A percentile compares a stretch with the other conserved stretches of the same genome.
Evolutionary conservation across 2,888 invertebrate species (phyloP).

Genomic region (Nomada flava): DNA sequence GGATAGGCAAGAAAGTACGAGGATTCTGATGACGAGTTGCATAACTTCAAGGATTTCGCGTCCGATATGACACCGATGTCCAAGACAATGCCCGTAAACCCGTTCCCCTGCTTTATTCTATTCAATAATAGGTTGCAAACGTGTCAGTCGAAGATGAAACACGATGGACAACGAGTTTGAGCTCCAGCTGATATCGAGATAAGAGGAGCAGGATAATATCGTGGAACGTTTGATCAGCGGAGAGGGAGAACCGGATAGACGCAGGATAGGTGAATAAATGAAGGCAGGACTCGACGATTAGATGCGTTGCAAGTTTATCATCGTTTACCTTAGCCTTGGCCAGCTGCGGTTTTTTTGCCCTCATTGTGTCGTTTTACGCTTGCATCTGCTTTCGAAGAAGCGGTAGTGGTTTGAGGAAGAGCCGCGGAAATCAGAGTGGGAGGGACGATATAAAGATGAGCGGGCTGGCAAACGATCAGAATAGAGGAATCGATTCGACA

Average conservation of each 20-base stretch:
- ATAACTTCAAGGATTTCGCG: slow-evolving; percentile 31
- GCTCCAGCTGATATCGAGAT: background rate
- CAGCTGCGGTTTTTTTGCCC: slow-evolving; percentile 56
- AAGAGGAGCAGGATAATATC: background rate
- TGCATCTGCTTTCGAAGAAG: slow-evolving; percentile 51
- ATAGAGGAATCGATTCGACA: slow-evolving; percentile 63
- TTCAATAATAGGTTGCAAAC: background rate
- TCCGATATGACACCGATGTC: background rate
- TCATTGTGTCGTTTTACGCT: slow-evolving; percentile 34
- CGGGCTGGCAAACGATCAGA: slow-evolving; percentile 31
- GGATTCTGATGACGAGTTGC: background rate
- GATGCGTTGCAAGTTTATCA: slow-evolving; percentile 9
- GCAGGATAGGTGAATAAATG: background rate
- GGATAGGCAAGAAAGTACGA: slow-evolving; percentile 10
- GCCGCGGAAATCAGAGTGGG: slow-evolving; percentile 61
- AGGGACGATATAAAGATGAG: slow-evolving; percentile 72
- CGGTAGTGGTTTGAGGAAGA: slow-evolving; percentile 61
- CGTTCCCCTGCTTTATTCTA: background rate
- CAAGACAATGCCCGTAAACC: background rate
- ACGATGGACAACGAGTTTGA: background rate
- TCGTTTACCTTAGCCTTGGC: slow-evolving; percentile 66
- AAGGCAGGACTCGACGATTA: slow-evolving; percentile 13
- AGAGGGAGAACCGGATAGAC: slow-evolving; percentile 6
- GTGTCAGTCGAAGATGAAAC: background rate
- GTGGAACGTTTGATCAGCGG: too few species aligned